These are phyloP conservation scores for Castor canadensis DNA, from an alignment of 2,113 vertebrate genomes.

Conservation along the genomic window DNA sequence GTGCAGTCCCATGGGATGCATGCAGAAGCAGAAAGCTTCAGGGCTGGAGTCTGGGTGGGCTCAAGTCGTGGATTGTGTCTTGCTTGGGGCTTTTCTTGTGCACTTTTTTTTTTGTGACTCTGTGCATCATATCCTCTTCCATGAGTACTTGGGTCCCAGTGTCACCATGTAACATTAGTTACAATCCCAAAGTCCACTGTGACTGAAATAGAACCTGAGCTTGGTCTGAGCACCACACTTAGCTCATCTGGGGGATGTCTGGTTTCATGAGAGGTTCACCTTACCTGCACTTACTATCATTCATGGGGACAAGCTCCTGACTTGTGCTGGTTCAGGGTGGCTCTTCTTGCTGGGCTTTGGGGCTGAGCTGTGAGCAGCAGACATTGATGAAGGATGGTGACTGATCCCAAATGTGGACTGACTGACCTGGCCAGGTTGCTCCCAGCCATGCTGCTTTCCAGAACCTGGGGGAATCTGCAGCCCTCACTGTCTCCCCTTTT, in stretches of 20 bases:
- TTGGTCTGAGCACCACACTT: rapidly evolving
- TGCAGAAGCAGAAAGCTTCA: rapidly evolving
- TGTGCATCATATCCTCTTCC: not conserved
- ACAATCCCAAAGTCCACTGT: not conserved
- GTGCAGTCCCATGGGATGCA: rapidly evolving
- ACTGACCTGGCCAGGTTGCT: no score
- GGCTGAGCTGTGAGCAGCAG: not conserved
- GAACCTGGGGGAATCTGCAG: not conserved
- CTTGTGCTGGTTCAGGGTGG: not conserved
- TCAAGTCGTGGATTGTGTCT: rapidly evolving
- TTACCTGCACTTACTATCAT: rapidly evolving
- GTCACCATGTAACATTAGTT: rapidly evolving
- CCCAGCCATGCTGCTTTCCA: not conserved
- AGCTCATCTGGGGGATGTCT: not conserved
- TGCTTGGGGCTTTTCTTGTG: not conserved
- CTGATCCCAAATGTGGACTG: rapidly evolving
- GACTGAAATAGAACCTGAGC: not conserved
- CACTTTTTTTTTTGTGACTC: not conserved
- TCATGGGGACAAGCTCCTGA: not conserved
- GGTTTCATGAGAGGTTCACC: rapidly evolving
- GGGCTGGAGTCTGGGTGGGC: not conserved
- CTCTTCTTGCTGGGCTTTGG: no score
- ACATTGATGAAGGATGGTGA: rapidly evolving
- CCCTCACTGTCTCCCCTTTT: not conserved
- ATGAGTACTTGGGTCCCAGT: not conserved